Percentiles rank a stretch among this genome's conserved stretches.
Conservation (phyloP, 1,140 invertebrate species). For the Tetramorium alpestre region DNA sequence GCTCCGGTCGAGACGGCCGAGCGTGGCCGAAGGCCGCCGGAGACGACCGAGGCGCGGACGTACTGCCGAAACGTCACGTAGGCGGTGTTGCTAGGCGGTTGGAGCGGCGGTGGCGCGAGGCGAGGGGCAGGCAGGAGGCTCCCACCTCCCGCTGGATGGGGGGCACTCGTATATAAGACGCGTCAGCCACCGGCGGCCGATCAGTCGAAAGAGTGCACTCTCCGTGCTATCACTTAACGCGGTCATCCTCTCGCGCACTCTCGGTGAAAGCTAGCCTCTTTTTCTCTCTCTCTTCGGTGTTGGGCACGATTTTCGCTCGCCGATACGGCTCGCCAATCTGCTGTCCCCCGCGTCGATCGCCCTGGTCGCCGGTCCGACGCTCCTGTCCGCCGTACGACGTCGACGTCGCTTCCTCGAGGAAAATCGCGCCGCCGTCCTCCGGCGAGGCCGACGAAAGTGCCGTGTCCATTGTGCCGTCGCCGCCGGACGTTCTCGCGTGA, state of each 20-base stretch:
- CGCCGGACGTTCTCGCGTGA: slow-evolving; percentile 34
- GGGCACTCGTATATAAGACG: slow-evolving; percentile 77
- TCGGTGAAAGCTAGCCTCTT: neutral
- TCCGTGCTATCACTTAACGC: no score
- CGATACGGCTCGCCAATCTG: neutral
- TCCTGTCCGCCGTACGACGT: neutral
- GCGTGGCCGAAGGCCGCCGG: slow-evolving; percentile 62
- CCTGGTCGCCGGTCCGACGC: neutral
- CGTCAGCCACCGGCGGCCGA: slow-evolving; percentile 78
- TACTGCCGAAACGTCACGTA: slow-evolving; percentile 81
- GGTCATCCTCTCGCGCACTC: no score
- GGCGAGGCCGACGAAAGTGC: slow-evolving; percentile 3
- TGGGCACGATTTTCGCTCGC: no score
- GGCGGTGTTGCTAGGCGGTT: slow-evolving; percentile 84
- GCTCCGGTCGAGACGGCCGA: slow-evolving; percentile 20
- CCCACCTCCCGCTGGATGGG: slow-evolving; percentile 28
- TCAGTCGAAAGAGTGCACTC: slow-evolving; percentile 71
- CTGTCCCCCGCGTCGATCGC: neutral
- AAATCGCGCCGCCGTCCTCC: neutral
- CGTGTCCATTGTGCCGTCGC: slow-evolving; percentile 12
- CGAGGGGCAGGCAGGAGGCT: slow-evolving; percentile 61
- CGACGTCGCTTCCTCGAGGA: neutral
- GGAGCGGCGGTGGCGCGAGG: slow-evolving; percentile 56
- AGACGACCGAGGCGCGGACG: slow-evolving; percentile 67
- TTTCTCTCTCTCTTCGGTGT: no score